A percentile compares a stretch with the other conserved stretches of the same genome.
phyloP scores from a whole-genome alignment of 1,140 invertebrate species.

The Latrodectus geometricus region DNA sequence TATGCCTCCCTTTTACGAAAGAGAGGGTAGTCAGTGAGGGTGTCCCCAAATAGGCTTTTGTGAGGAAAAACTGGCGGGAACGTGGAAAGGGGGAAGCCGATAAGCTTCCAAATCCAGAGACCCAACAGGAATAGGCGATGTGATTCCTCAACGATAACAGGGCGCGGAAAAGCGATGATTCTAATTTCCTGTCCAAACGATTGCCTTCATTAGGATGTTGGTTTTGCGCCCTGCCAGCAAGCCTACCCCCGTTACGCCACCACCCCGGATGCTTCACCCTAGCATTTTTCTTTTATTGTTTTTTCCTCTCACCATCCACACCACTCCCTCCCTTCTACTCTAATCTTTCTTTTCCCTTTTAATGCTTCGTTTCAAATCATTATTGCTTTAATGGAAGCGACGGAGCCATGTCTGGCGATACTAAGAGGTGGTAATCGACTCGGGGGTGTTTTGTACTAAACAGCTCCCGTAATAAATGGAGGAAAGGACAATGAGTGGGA shows the following conservation, averaged over 20 bases:
- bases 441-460: constrained; percentile 22
- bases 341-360: constrained; percentile 14
- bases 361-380: constrained; percentile 52
- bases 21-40: constrained; percentile 7
- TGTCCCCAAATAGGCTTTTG: constrained; percentile 45
- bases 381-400: constrained; percentile 26
- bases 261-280: neutral
- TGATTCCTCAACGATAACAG: constrained; percentile 16
- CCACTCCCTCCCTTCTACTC: neutral
- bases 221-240: constrained; percentile 35
- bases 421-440: constrained; percentile 27
- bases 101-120: constrained; percentile 10
- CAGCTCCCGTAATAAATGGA: constrained; percentile 33
- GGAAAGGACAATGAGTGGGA: constrained; percentile 33
- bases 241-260: neutral
- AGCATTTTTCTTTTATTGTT: constrained; percentile 4
- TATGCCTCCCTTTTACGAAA: neutral
- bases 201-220: constrained; percentile 60
- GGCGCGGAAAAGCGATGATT: constrained; percentile 52
- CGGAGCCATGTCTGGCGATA: neutral
- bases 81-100: neutral
- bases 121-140: constrained; percentile 21
- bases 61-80: constrained; percentile 28
- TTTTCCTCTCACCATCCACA: neutral
- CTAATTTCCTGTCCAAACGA: constrained; percentile 61